Conservation (phyloP, 2,113 vertebrate genomes). For the Lathamus discolor region DNA sequence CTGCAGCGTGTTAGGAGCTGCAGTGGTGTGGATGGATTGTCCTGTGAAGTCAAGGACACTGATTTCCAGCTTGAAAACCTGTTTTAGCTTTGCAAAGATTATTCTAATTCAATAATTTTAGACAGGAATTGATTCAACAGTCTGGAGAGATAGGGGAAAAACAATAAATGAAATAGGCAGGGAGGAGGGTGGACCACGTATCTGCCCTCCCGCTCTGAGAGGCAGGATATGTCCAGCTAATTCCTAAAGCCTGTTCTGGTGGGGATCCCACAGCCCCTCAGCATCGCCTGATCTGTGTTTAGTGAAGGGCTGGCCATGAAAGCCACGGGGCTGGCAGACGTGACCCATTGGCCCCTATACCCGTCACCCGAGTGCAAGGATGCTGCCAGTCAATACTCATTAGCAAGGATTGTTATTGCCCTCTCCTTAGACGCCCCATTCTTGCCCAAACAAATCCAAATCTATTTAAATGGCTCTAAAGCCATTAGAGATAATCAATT, state of each 20-base stretch:
- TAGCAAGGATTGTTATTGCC: background rate
- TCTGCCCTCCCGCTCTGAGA: background rate
- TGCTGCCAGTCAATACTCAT: background rate
- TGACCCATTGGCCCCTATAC: accelerated
- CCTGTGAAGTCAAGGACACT: background rate
- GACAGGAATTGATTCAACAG: background rate
- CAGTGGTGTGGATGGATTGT: background rate
- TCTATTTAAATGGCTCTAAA: background rate
- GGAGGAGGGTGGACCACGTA: accelerated
- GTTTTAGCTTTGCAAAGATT: background rate
- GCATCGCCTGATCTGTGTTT: accelerated
- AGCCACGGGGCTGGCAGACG: background rate
- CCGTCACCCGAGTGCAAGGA: accelerated
- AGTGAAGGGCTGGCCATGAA: accelerated
- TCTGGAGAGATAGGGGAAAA: background rate
- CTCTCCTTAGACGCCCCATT: background rate
- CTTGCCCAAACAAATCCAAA: slow-evolving; percentile 1
- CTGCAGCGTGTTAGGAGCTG: background rate
- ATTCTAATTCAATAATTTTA: background rate
- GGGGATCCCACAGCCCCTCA: background rate
- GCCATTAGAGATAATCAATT: slow-evolving; percentile 21
- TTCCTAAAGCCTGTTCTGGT: background rate
- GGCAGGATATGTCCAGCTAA: accelerated
- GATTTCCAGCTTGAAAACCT: background rate
- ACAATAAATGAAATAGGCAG: background rate